Evolutionary conservation across 2,113 vertebrate species (phyloP), one percentile per base, ranked within the genome.

Genomic region (Nothobranchius kuhntae): DNA sequence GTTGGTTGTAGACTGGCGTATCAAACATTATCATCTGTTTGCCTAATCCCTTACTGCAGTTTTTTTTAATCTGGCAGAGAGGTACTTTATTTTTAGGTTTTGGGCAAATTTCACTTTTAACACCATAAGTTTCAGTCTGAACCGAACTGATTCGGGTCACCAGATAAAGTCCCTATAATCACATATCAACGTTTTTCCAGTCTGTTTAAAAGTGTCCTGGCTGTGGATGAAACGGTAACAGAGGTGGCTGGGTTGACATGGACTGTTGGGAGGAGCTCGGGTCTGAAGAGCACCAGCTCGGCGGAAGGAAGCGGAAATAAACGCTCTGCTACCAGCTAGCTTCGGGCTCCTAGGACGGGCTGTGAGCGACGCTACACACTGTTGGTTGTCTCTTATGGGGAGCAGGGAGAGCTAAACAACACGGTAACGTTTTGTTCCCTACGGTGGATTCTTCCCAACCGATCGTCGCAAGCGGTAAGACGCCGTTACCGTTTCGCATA

Each of bases 231-330:
- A 13, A 58, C 50, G 45, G 56, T 38, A n/a, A n/a, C 15, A n/a
- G 24, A 0, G 21, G 21, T 1, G 48, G 38, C 35, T 51, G 38
- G 50, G 40, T 45, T 12, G 51, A 26, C 53, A 38, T 9, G 13
- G 2, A 4, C 44, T 3, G 44, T 30, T 30, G 75, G 87, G 87
- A 65, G 87, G 80, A 68, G 88, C 73, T 81, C 58, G 73, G 51
- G 42, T 62, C 67, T 52, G 69, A 71, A 55, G 71, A 68, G 67
- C 51, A 64, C 71, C 75, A 78, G 71, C 38, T 8, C 76, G n/a
- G 73, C 54, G 81, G 80, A 71, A 90, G 91, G 90, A 93, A 93
- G 84, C 92, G 92, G 91, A 93, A 91, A 92, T 83, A 59, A 80
- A 65, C 79, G 83, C 58, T 63, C 59, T 76, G 86, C 87, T 89